Evolutionary conservation across 2,113 vertebrate genomes (phyloP), one percentile per base, ranked within the genome.

Genomic region (Rana temporaria): DNA sequence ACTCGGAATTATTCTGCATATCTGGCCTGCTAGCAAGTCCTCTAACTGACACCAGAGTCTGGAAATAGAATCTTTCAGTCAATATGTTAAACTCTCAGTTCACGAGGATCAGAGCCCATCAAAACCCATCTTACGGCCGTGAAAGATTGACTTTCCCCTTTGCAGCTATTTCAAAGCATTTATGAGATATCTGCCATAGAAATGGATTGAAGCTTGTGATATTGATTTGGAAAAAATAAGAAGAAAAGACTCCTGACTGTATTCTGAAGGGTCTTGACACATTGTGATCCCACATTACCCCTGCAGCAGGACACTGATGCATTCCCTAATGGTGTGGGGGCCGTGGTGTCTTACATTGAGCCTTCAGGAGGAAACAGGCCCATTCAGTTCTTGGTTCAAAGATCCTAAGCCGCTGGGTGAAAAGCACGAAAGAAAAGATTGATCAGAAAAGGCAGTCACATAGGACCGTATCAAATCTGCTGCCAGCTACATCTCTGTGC

Each of bases 211-310:
- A 75, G 72, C 18, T n/a, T 42, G 19, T 22, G 20, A 60, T 75
- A 75, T 75, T 62, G 72, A 75, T 60, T 75, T 32, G 15, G 55
- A 38, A 38, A 20, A 75, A 75, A 34, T 5, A 75, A 75, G n/a
- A 75, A 75, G n/a, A 75, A 75, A 48, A 62, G 56, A 20, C 30
- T 62, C 18, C 32, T 18, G n/a, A 75, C 30, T 75, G 17, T 75
- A 62, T 60, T 75, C 72, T 34, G 42, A 62, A 62, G 56, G 72
- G 72, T 34, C 20, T 62, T 62, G 72, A 60, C 30, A 60, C 57
- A 62, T 62, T 62, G 38, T 75, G 72, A 75, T 75, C 72, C 57
- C 72, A 62, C 72, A 22, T 62, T 74, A 74, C 55, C 71, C 71
- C 72, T 62, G 56, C 71, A 74, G 71, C 72, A 34, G 56, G 72